Evolutionary conservation across 2,113 vertebrate species (phyloP).

Genomic region (Aramus guarauna): DNA sequence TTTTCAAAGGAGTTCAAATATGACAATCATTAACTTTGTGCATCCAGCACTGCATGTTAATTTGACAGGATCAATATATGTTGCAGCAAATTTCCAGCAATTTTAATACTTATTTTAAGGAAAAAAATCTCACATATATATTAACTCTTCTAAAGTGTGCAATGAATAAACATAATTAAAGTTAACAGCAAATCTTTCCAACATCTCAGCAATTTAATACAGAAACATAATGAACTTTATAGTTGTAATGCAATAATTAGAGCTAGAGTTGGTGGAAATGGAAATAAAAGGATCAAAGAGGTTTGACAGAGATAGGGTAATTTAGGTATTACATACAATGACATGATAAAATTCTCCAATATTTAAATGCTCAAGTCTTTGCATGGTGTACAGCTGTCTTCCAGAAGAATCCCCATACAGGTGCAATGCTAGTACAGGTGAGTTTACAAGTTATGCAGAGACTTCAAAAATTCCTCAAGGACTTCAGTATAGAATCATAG

Average conservation of each 20-base stretch:
- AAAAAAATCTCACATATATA: neutral
- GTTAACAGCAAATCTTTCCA: neutral
- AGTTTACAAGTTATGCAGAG: neutral
- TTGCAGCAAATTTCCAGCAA: neutral
- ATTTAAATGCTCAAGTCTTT: neutral
- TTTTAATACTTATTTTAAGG: neutral
- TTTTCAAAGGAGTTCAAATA: constrained; percentile 25
- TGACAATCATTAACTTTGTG: neutral
- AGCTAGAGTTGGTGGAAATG: neutral
- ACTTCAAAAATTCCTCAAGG: neutral
- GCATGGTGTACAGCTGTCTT: neutral
- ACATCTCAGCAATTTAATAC: neutral
- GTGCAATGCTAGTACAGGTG: neutral
- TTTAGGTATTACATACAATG: neutral
- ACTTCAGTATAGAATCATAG: neutral
- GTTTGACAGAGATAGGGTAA: neutral
- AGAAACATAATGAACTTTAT: neutral
- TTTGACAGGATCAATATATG: neutral
- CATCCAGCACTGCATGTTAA: neutral
- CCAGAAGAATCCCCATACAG: neutral
- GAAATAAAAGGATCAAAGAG: neutral
- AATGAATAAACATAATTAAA: neutral
- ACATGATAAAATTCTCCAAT: neutral
- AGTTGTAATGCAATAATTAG: neutral
- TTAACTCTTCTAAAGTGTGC: neutral